Conservation (phyloP, 53 echinoderm and acorn worm genomes). For the Paelopatides confundens region DNA sequence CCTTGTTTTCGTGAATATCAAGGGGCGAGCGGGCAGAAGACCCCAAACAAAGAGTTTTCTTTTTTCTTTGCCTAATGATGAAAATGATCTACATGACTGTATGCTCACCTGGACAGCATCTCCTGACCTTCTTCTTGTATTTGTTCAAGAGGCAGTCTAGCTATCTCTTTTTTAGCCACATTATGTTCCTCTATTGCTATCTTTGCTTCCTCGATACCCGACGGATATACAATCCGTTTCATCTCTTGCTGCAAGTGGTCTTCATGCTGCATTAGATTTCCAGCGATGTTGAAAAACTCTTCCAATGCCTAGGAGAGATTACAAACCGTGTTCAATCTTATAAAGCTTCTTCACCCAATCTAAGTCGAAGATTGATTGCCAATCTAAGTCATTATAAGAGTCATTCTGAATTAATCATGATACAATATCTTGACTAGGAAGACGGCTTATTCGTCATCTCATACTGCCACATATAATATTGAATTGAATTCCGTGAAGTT, state of each 20-base stretch:
- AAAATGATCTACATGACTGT: no score
- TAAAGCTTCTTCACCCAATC: no score
- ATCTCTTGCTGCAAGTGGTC: slow-evolving; percentile 90
- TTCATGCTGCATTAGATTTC: slow-evolving; percentile 89
- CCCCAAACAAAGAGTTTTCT: not conserved
- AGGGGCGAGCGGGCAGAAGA: no score
- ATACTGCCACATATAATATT: no score
- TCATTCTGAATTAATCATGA: no score
- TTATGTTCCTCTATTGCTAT: slow-evolving; percentile 85
- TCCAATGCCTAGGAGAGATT: slow-evolving; percentile 76
- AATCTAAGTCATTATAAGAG: no score
- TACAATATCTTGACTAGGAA: no score
- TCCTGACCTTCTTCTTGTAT: slow-evolving; percentile 94
- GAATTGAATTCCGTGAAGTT: no score
- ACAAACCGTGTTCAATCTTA: no score
- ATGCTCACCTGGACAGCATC: slow-evolving; percentile 76
- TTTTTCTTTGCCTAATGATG: not conserved
- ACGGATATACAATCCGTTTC: slow-evolving; percentile 78
- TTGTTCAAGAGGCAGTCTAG: slow-evolving; percentile 89
- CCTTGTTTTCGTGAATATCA: no score
- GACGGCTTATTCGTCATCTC: no score
- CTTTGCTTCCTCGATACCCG: slow-evolving; percentile 80
- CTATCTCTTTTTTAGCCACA: slow-evolving; percentile 72
- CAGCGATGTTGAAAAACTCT: slow-evolving; percentile 88
- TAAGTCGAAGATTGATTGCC: no score